Evolutionary conservation across 2,113 vertebrate species (phyloP), one percentile per base, ranked within the genome.

Genomic region (Mobula birostris): DNA sequence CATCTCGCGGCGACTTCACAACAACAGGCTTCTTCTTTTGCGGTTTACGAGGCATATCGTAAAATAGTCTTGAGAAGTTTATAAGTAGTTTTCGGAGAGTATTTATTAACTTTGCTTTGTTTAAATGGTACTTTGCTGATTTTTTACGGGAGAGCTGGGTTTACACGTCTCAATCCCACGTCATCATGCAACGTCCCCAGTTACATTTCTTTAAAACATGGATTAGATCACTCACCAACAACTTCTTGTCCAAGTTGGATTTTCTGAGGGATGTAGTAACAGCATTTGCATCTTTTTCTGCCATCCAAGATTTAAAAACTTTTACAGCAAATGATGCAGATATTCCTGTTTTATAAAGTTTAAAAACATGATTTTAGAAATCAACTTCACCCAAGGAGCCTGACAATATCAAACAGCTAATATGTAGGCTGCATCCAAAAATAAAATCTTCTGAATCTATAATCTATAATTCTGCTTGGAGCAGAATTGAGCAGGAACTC

Each of bases 281-380:
- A 72, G 98, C 97, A 95, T 97, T 98, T 95, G 98, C 97, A 94
- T 99, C 98, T 96, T 98, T 99, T 95, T 99, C 98, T 94, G 98
- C 96, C 96, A 99, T 99, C 98, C 98, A 99, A 29, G 98, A 97
- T 96, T 98, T 98, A 95, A 99, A 99, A 97, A 99, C 97, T 95
- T 98, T 99, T 94, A 98, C 98, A 88, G 98, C 97, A 0, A 99
- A 99, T 21, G 97, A 98, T 72, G 98, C 98, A 76, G 98, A 98
- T 95, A 98, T 98, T 94, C 98, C 98, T 99, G 95, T 95, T 72
- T 82, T 94, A 14, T 68, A 94, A 66, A 87, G 94, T 48, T 48
- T 48, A 48, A 74, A 78, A 92, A 94, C 95, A 61, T 19, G 5
- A 7, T 15, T 94, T 95, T 72, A 94, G 63, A 94, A 21, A 32